Evolutionary conservation across 2,797 vertebrate species (phyloP), one percentile per base, ranked within the genome.

Genomic region (Chlorospingus semifuscus): DNA sequence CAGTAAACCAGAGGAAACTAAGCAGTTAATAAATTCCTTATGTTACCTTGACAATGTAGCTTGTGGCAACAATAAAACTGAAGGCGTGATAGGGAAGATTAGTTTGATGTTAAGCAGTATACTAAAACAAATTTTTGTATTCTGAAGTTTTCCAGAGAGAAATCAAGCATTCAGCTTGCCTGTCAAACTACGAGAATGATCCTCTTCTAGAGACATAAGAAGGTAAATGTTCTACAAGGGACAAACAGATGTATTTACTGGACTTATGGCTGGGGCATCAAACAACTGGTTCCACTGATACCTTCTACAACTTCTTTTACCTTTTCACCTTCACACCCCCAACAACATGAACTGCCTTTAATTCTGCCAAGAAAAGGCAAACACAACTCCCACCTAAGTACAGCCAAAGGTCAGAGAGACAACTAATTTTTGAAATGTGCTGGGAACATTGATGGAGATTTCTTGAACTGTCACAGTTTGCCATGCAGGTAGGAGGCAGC

Each of bases 21-120:
- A 83, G 93, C 22, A 55, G 18, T 70, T 85, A 90, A 88, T 60
- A 66, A 78, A 93, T 87, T 96, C 94, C 87, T 97, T 95, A 78
- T 83, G 59, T 93, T 96, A 81, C 83, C 80, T 93, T 95, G 87
- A 80, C 93, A 89, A 46, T 75, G 21, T 18, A 78, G 56, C 44
- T 84, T 23, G n/a, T 68, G 75, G 53, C 65, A 84, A 87, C 44
- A 89, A 66, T 84, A 66, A 82, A 94, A 34, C 30, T 70, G 79
- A 79, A 55, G 59, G 37, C 20, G 27, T 6, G 60, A 72, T 11
- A 74, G 64, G 59, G 34, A 79, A 74, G 55, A 87, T 77, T 50
- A 86, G 18, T 63, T 72, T 79, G 79, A 93, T 77, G 61, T 46
- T 76, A 69, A 81, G 41, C 50, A 91, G 63, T 42, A 74, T 15